Evolutionary conservation across 2,113 vertebrate genomes (phyloP).

Genomic region (Apaloderma vittatum): DNA sequence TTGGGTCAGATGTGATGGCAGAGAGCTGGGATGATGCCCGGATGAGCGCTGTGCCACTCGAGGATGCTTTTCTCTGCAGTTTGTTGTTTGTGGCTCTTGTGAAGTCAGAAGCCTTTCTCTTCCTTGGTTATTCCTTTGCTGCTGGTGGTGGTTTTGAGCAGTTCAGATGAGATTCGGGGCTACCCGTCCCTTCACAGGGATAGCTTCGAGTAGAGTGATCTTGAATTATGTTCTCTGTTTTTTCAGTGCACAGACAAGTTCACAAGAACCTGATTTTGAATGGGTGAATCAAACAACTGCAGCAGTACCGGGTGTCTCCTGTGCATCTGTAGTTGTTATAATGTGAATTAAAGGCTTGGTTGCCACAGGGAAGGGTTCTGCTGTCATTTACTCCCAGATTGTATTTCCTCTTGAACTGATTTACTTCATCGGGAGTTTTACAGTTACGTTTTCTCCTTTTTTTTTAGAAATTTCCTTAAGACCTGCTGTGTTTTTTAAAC

Average conservation of each 20-base stretch:
- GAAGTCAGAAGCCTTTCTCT: not conserved
- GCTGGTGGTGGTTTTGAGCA: not conserved
- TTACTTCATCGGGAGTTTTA: not conserved
- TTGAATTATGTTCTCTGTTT: not conserved
- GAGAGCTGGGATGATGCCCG: not conserved
- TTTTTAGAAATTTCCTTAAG: not conserved
- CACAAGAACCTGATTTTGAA: not conserved
- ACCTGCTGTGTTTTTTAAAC: not conserved
- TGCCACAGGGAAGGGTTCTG: not conserved
- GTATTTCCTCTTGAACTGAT: not conserved
- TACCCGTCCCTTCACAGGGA: not conserved
- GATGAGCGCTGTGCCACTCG: not conserved
- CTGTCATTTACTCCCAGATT: not conserved
- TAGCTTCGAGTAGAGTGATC: not conserved
- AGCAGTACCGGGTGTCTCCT: not conserved
- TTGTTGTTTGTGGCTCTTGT: not conserved
- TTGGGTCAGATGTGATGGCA: not conserved
- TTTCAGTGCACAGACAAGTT: not conserved
- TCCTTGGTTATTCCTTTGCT: not conserved
- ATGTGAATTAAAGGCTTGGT: not conserved
- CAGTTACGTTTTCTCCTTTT: not conserved
- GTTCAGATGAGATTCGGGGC: not conserved
- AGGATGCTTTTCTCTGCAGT: not conserved
- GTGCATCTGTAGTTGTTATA: not conserved
- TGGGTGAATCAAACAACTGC: not conserved